Percentiles rank a stretch among this genome's conserved stretches.
phyloP scores from a whole-genome alignment of 2,888 invertebrate genomes.

The Criorhina ranunculi region DNA sequence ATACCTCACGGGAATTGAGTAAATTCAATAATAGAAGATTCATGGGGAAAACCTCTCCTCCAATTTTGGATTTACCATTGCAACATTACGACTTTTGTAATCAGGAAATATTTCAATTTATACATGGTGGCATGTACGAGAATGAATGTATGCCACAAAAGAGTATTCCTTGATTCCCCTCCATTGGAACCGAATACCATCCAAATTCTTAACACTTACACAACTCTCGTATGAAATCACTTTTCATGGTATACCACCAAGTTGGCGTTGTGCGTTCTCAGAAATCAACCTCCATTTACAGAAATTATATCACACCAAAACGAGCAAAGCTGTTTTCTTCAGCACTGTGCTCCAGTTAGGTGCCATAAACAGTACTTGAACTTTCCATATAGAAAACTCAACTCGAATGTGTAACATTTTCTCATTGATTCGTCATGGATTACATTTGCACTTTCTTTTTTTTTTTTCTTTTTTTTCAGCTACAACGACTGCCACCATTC shows the following conservation, averaged over 20 bases:
- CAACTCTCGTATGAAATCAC: slow-evolving; percentile 24
- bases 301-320: slow-evolving; percentile 51
- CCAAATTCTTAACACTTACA: slow-evolving; percentile 27
- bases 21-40: too few relatives aligned
- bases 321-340: slow-evolving; percentile 28
- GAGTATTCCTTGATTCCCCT: background rate
- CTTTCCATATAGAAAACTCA: slow-evolving; percentile 30
- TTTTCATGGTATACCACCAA: slow-evolving; percentile 32
- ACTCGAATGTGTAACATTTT: slow-evolving; percentile 39
- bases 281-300: slow-evolving; percentile 44
- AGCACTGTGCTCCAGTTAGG: slow-evolving; percentile 37
- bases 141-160: background rate
- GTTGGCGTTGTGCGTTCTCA: slow-evolving; percentile 50
- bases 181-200: slow-evolving; percentile 37
- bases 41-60: background rate
- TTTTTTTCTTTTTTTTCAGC: slow-evolving; percentile 44
- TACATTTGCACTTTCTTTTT: slow-evolving; percentile 58
- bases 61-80: background rate
- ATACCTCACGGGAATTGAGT: too few relatives aligned
- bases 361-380: slow-evolving; percentile 54
- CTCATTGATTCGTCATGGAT: slow-evolving; percentile 9
- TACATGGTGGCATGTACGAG: too few relatives aligned
- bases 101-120: slow-evolving; percentile 4
- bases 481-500: slow-evolving; percentile 25
- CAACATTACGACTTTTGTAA: background rate